phyloP scores from a whole-genome alignment of 2,888 invertebrate genomes.

The Mycalesis mineus region DNA sequence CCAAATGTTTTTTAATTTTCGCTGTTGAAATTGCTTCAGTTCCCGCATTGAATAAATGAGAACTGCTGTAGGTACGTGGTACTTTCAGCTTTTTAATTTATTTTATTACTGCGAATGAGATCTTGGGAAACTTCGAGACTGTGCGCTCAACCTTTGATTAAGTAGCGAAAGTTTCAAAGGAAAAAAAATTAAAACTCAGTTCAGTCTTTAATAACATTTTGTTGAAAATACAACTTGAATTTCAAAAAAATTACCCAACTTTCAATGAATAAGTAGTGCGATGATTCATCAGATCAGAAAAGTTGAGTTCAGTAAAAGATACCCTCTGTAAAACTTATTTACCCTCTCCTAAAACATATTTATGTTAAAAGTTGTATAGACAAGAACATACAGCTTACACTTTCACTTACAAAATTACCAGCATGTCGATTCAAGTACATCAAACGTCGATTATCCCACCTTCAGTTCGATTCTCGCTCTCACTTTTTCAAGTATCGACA shows the following conservation, averaged over 20 bases:
- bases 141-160: neutral
- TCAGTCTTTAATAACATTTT: neutral
- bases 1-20: neutral
- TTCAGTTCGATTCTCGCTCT: too few species aligned
- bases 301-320: too few species aligned
- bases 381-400: too few species aligned
- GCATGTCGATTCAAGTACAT: too few species aligned
- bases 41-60: slow-evolving; percentile 1
- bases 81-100: slow-evolving; percentile 18
- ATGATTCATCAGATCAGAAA: too few species aligned
- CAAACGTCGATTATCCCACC: too few species aligned
- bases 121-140: slow-evolving; percentile 13
- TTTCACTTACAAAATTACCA: too few species aligned
- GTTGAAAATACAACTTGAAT: too few species aligned
- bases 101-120: slow-evolving; percentile 18
- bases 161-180: neutral
- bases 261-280: neutral
- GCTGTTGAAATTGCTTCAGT: neutral
- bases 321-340: too few species aligned
- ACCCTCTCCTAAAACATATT: too few species aligned
- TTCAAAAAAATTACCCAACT: neutral
- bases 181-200: neutral
- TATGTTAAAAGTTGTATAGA: too few species aligned
- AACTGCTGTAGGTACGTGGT: slow-evolving; percentile 7
- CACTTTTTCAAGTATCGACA: too few species aligned